Evolutionary conservation across 2,888 invertebrate genomes (phyloP), one percentile per base, ranked within the genome.

Genomic region (Actias luna): DNA sequence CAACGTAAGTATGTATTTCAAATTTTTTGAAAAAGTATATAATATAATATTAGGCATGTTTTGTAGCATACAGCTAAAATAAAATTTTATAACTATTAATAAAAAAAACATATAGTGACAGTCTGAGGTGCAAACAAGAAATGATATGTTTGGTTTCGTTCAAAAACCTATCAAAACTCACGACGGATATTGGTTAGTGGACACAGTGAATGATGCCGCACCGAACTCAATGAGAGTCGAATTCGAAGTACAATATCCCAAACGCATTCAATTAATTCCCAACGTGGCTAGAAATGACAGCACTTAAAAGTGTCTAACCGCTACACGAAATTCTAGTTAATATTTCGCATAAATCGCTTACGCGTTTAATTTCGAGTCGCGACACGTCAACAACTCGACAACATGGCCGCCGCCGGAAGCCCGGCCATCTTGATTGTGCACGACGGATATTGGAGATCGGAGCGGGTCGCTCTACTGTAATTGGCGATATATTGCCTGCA

Each of bases 361-460:
- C 25, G 14, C 25, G 25, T 50, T 50, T 50, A 50, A 50, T 50
- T 50, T 50, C 46, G 8, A 29, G 55, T 55, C 55, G 18, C 55
- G n/a, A 55, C 55, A 29, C 61, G 76, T 76, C 78, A 84, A 55
- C 55, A 29, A 55, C 55, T 29, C 61, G 76, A 76, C 78, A 84
- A 83, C 80, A 81, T 77, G 80, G 78, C 78, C 74, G 78, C 5
- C 22, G 67, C 75, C 86, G 88, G 88, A 88, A 77, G 82, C 78
- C 73, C 79, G 70, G 83, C 88, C 87, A 89, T 87, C 85, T 89
- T 87, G 89, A 86, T 88, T 88, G 85, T 84, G 69, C 72, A 76
- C 76, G 71, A 70, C 83, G 81, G 80, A 82, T 80, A 82, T 82
- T 75, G 78, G 74, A 76, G 80, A 81, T 78, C 68, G 75, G 52